Evolutionary conservation across 53 echinoderm and acorn worm genomes (phyloP), one percentile per base, ranked within the genome.

Genomic region (Paracentrotus lividus): DNA sequence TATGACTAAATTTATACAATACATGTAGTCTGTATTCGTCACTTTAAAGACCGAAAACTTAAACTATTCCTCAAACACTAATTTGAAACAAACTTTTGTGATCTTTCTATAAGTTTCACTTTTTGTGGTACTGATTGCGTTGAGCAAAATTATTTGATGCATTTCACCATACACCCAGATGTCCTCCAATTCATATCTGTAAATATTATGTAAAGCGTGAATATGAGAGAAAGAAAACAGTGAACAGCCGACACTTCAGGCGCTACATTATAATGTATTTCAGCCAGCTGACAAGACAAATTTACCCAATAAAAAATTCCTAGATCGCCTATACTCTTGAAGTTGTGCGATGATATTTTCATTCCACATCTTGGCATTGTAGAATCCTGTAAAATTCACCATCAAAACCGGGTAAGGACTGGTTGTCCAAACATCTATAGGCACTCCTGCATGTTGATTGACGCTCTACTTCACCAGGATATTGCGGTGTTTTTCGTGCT

Each of bases 401-500:
- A 29, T 8, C 64, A 64, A 64, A 29, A 64, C 29, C 64, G 26
- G 31, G 31, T 26, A 29, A 7, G 29, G 72, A 36, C n/a, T 40
- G 21, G 36, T 34, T 20, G 40, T 72, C 72, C 40, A 72, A 72
- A 72, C 72, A 72, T 72, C 72, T 40, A 38, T 38, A 6, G 21
- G 72, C 72, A 38, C 72, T 72, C 12, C 69, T 38, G 38, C 4
- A 16, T 38, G 34, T 36, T 72, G 72, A 72, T 72, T 72, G 72
- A 72, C 72, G 40, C 36, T 72, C 40, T 72, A 72, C 72, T 24
- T 47, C 44, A 47, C 47, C 45, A 38, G 24, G 81, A 45, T 81
- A 81, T 81, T 81, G n/a, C 81, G 8, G n/a, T 81, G 44, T 81
- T 45, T 72, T 20, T 14, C 1, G 81, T 27, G 47, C 81, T 81